Base-by-base conservation (phyloP, 2,888 invertebrate species). In the Tetheella fluctuosa region DNA sequence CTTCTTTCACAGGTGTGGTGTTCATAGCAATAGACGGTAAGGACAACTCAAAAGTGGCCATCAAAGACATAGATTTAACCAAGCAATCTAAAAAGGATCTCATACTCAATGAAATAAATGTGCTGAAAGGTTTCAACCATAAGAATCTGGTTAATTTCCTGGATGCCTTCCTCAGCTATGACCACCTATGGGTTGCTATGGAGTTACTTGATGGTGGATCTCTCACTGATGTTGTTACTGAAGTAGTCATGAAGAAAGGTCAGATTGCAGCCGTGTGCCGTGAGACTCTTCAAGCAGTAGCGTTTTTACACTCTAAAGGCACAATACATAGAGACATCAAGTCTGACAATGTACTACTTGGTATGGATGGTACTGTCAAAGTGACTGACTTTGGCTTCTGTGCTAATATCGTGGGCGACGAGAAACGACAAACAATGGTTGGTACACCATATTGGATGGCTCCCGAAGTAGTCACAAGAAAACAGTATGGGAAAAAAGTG, bases 361-460 rank as follows among this genome's bases (percentile, higher is more conserved):
- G 98, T 20, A 97, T 98, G 97, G 96, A 98, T 76, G 98, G 98
- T 1, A 94, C 95, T 0, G 97, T 98, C 0, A 98, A 98, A 93
- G 97, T 98, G 0, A 98, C 98, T 0, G 99, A 99, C 89, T 99
- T 99, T 89, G 99, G 99, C 10, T 99, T 99, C 90, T 99, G 99
- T 90, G 99, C 99, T 3, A 99, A 99, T 83, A 97, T 99, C 59
- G 96, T 97, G 52, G 98, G 97, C 0, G 98, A 98, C 73, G 97
- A 98, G 79, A 99, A 99, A 84, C 93, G 98, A n/a, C 97, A 97
- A 82, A 99, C 99, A 0, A 98, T 99, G 97, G 98, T 98, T 0
- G 98, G 99, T n/a, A 99, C 99, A 0, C 98, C 98, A 0, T 99
- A 98, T 80, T 98, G 98, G 99, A 99, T 99, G 99, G 98, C 99